A percentile compares a stretch with the other conserved stretches of the same genome.
phyloP scores from a whole-genome alignment of 2,113 vertebrate species.

The Anseranas semipalmata region DNA sequence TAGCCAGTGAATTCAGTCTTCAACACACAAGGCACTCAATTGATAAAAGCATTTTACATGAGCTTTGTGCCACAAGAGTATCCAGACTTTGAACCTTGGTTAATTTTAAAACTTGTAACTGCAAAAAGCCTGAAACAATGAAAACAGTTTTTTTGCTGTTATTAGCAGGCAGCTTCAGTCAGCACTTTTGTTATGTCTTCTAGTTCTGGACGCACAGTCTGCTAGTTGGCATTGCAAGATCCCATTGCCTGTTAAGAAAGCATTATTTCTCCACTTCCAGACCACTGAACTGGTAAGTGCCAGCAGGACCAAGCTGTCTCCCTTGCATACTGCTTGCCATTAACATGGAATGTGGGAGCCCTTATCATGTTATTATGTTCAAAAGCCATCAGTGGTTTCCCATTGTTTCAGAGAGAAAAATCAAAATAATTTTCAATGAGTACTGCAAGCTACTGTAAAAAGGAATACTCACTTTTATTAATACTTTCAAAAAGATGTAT shows the following conservation, averaged over 20 bases:
- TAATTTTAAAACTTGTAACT: background rate
- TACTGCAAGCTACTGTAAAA: background rate
- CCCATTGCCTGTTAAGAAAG: background rate
- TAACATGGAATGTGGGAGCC: background rate
- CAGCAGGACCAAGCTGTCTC: background rate
- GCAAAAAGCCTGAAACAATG: background rate
- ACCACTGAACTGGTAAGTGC: background rate
- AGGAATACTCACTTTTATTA: constrained; percentile 26
- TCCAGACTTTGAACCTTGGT: background rate
- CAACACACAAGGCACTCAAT: background rate
- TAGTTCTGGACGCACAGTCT: background rate
- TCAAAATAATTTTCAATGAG: background rate
- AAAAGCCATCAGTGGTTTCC: background rate
- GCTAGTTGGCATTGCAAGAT: background rate
- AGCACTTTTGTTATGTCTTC: background rate
- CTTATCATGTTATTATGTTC: background rate
- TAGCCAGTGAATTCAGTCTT: background rate
- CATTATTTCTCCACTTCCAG: constrained; percentile 17
- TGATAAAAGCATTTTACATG: background rate
- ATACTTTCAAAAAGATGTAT: background rate
- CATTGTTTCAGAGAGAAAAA: background rate
- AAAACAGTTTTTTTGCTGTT: background rate
- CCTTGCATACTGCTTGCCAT: background rate
- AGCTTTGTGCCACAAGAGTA: background rate
- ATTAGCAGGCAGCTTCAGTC: background rate